Evolutionary conservation across 2,797 vertebrate genomes (phyloP).

Genomic region (Schizopygopsis pylzovi): DNA sequence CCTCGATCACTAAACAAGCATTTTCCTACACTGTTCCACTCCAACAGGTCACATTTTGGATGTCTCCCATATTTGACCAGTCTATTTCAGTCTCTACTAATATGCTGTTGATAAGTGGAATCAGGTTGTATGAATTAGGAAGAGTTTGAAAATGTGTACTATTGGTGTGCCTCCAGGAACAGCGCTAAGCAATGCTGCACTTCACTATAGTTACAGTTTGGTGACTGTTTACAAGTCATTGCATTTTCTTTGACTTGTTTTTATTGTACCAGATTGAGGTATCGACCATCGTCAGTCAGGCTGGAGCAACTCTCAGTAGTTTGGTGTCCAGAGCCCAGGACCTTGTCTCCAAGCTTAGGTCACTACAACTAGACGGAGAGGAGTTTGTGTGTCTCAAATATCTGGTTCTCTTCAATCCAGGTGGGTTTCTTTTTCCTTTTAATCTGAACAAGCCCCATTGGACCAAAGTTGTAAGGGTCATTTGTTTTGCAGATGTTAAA

Average conservation of each 20-base stretch:
- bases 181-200: neutral
- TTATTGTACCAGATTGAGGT: conserved; percentile 77
- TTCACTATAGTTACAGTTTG: neutral
- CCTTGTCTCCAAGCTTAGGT: conserved; percentile 79
- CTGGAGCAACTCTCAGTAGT: conserved; percentile 74
- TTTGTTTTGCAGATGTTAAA: conserved; percentile 77
- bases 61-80: neutral
- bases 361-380: conserved; percentile 78
- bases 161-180: neutral
- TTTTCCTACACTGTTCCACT: neutral
- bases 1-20: too few species aligned
- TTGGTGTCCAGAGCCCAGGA: conserved; percentile 82
- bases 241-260: conserved; percentile 21
- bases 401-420: conserved; percentile 83
- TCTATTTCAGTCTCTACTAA: neutral
- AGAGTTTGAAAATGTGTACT: neutral
- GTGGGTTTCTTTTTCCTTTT: conserved; percentile 64
- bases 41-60: neutral
- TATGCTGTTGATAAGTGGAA: neutral
- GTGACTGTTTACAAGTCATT: neutral
- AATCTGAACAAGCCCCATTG: neutral
- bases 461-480: neutral
- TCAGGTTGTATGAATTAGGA: neutral
- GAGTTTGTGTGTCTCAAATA: conserved; percentile 86
- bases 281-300: conserved; percentile 78